Percentiles rank a stretch among this genome's conserved stretches.
These are phyloP conservation scores for Drosophila eohydei DNA, from an alignment of 2,888 invertebrate species.

Conservation along the genomic window DNA sequence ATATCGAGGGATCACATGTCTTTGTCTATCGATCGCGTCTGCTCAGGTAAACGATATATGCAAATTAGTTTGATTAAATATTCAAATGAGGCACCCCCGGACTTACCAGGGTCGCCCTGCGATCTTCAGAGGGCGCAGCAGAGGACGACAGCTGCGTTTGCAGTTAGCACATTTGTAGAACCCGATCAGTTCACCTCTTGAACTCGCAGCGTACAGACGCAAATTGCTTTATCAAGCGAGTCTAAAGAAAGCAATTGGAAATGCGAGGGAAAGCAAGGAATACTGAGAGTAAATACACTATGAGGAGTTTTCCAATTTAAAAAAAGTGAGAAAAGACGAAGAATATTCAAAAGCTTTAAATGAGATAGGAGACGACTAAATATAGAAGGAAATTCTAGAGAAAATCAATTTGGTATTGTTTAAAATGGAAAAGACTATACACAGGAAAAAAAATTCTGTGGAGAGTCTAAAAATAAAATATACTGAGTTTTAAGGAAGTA, in stretches of 20 bases:
- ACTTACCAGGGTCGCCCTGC: slow-evolving; percentile 31
- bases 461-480: too few species aligned
- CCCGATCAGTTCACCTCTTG: slow-evolving; percentile 67
- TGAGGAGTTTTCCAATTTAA: too few species aligned
- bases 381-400: too few species aligned
- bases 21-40: slow-evolving; percentile 66
- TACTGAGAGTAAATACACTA: background rate
- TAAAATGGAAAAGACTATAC: too few species aligned
- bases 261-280: background rate
- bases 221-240: slow-evolving; percentile 44
- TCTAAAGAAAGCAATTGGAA: background rate
- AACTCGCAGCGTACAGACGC: slow-evolving; percentile 47
- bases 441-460: too few species aligned
- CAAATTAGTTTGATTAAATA: slow-evolving; percentile 80
- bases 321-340: too few species aligned
- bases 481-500: too few species aligned
- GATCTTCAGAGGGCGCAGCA: slow-evolving; percentile 31
- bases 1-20: slow-evolving; percentile 52
- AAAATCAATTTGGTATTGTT: too few species aligned
- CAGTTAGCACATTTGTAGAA: slow-evolving; percentile 53
- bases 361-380: too few species aligned
- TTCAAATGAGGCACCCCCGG: slow-evolving; percentile 60
- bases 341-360: too few species aligned
- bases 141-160: slow-evolving; percentile 65
- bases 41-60: slow-evolving; percentile 75